Percentiles rank a stretch among this genome's conserved stretches.
These are phyloP conservation scores for Therioaphis trifolii DNA, from an alignment of 2,888 invertebrate species.

Conservation along the genomic window DNA sequence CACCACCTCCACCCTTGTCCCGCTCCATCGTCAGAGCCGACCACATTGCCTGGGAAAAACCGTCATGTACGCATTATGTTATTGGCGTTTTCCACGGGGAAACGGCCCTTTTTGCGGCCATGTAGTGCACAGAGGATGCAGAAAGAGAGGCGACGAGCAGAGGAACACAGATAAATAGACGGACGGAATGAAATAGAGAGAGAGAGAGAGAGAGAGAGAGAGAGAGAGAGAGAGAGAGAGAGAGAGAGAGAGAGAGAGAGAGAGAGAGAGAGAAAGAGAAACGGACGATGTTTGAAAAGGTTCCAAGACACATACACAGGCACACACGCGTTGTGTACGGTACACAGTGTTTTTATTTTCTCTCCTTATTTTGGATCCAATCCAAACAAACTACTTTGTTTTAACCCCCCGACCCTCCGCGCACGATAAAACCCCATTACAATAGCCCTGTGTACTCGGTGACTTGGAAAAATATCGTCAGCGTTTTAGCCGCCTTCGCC, in stretches of 20 bases:
- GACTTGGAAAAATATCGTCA: constrained; percentile 52
- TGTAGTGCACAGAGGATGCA: background rate
- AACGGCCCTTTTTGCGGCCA: background rate
- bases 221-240: too few species aligned
- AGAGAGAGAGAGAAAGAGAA: too few species aligned
- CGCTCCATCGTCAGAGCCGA: constrained; percentile 4
- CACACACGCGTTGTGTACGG: background rate
- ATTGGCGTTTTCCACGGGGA: constrained; percentile 55
- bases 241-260: too few species aligned
- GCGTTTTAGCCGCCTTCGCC: constrained; percentile 23
- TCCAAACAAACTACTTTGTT: constrained; percentile 63
- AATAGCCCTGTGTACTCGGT: constrained; percentile 13
- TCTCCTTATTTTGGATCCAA: constrained; percentile 55
- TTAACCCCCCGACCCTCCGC: constrained; percentile 21
- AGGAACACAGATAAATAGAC: background rate
- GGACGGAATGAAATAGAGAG: background rate
- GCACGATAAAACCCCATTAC: constrained; percentile 49
- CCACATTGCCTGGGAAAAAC: constrained; percentile 51
- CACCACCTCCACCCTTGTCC: background rate
- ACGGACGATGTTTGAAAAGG: constrained; percentile 50
- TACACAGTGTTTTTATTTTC: constrained; percentile 56
- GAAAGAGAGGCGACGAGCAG: constrained; percentile 3
- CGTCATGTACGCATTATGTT: constrained; percentile 55
- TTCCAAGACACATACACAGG: constrained; percentile 45
- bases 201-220: too few species aligned